Evolutionary conservation across 1,140 invertebrate species (phyloP).

Genomic region (Brachionus plicatilis): DNA sequence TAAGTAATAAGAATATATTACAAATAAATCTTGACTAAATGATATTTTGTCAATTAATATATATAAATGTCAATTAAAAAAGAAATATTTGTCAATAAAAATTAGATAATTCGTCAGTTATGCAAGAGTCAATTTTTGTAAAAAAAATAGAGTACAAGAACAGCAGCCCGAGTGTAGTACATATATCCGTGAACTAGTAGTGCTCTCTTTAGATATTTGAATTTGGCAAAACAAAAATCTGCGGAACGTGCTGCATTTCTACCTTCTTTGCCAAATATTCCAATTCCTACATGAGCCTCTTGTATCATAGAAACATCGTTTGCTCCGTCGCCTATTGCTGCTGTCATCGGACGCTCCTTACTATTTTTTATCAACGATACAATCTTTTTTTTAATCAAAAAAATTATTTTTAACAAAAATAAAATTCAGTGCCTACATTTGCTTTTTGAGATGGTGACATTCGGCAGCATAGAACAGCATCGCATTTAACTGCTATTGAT

Average conservation of each 20-base stretch:
- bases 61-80: too few species aligned
- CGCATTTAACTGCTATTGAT: conserved; percentile 84
- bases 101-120: too few species aligned
- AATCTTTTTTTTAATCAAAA: not conserved
- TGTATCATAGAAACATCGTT: conserved; percentile 80
- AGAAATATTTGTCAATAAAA: too few species aligned
- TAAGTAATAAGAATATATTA: too few species aligned
- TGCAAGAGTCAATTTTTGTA: too few species aligned
- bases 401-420: not conserved
- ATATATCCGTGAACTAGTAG: conserved; percentile 89
- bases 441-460: conserved; percentile 94
- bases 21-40: too few species aligned
- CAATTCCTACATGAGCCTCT: conserved; percentile 74
- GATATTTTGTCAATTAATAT: too few species aligned
- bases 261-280: conserved; percentile 85
- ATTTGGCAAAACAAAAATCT: conserved; percentile 92
- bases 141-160: conserved; percentile 91
- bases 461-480: conserved; percentile 71
- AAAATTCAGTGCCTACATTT: conserved; percentile 60
- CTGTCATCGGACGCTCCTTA: conserved; percentile 85
- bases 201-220: conserved; percentile 74
- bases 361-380: conserved; percentile 66
- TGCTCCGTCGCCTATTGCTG: conserved; percentile 64
- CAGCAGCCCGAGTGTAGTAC: conserved; percentile 80
- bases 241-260: conserved; percentile 92